Evolutionary conservation across 2,113 vertebrate genomes (phyloP).

Genomic region (Gymnarchus niloticus): DNA sequence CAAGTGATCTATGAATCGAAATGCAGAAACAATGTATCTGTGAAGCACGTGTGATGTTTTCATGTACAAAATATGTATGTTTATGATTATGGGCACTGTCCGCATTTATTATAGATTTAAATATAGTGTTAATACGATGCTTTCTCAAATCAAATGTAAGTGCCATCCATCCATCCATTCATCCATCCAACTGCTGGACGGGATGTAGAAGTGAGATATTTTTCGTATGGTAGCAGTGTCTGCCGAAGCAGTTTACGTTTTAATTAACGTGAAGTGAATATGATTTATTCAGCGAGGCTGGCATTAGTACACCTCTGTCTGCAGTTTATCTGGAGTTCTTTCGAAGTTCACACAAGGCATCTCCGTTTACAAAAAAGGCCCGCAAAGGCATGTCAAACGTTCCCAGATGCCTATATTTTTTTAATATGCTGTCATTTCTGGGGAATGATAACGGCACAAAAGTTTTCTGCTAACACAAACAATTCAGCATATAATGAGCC

Average conservation of each 20-base stretch:
- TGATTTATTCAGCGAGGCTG: background rate
- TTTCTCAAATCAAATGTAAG: too few species aligned
- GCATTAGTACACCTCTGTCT: background rate
- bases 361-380: background rate
- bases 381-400: background rate
- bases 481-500: slow-evolving; percentile 34
- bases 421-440: background rate
- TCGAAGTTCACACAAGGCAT: too few species aligned
- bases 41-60: too few species aligned
- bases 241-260: too few species aligned
- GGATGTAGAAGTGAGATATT: too few species aligned
- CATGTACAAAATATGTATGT: background rate
- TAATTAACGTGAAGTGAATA: too few species aligned
- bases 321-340: background rate
- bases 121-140: too few species aligned
- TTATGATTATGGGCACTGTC: background rate
- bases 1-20: too few species aligned
- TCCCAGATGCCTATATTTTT: background rate
- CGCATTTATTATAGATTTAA: background rate
- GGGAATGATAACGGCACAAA: slow-evolving; percentile 33
- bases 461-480: slow-evolving; percentile 40
- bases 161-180: too few species aligned
- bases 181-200: too few species aligned
- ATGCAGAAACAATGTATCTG: too few species aligned
- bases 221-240: background rate